Evolutionary conservation across 2,888 invertebrate genomes (phyloP).

Genomic region (Phania funesta): DNA sequence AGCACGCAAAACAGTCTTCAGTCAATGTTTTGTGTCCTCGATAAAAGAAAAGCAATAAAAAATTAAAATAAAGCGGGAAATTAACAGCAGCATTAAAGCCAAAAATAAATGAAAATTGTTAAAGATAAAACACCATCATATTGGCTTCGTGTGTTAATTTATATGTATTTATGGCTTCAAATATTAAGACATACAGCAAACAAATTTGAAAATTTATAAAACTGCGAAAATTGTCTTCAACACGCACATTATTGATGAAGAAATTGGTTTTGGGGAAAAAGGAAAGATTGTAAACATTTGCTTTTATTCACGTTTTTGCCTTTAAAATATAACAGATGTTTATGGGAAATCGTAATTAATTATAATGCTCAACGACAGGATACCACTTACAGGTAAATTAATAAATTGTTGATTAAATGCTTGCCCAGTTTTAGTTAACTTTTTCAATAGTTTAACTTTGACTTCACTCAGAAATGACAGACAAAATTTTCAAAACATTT

Average conservation of each 20-base stretch:
- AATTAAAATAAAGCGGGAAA: not conserved
- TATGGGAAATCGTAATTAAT: too few relatives aligned
- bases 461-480: too few relatives aligned
- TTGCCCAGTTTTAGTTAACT: too few relatives aligned
- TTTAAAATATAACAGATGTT: too few relatives aligned
- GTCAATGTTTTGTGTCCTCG: constrained; percentile 3
- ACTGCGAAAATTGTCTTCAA: constrained; percentile 2
- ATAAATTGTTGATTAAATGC: too few relatives aligned
- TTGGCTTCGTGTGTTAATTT: not conserved
- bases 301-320: not conserved
- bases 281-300: not conserved
- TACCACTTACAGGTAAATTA: too few relatives aligned
- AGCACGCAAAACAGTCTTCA: constrained; percentile 19
- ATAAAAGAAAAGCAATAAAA: not conserved
- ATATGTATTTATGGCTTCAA: not conserved
- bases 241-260: constrained; percentile 42
- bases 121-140: not conserved
- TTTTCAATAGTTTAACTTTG: too few relatives aligned
- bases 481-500: too few relatives aligned
- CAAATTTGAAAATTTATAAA: constrained; percentile 12
- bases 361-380: too few relatives aligned
- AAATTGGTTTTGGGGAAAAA: constrained; percentile 3
- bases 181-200: constrained; percentile 12
- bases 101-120: constrained; percentile 15
- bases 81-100: constrained; percentile 6